phyloP scores from a whole-genome alignment of 2,797 vertebrate genomes.

The Loriculus beryllinus region DNA sequence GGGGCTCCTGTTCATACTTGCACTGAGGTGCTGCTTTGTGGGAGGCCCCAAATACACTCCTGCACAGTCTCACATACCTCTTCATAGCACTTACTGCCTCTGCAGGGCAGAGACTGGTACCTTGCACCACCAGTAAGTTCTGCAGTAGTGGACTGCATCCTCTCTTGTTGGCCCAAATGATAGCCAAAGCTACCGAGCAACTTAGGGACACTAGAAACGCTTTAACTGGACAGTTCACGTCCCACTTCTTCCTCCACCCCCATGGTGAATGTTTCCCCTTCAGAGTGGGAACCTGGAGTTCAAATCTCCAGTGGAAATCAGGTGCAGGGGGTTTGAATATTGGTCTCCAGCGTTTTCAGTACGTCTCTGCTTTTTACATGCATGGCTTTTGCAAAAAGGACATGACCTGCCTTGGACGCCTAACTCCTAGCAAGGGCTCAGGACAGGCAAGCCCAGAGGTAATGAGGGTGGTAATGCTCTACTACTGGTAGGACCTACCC shows the following conservation, averaged over 20 bases:
- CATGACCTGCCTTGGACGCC: neutral
- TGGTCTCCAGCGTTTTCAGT: fast-evolving
- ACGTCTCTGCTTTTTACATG: fast-evolving
- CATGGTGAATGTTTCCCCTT: fast-evolving
- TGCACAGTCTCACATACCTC: neutral
- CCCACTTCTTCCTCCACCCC: neutral
- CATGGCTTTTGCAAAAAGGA: neutral
- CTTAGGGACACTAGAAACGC: neutral
- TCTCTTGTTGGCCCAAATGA: fast-evolving
- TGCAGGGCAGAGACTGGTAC: fast-evolving
- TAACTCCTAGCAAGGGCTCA: neutral
- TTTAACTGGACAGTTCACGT: neutral
- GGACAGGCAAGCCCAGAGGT: neutral
- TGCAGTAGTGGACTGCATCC: neutral
- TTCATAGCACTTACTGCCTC: neutral
- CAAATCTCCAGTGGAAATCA: fast-evolving
- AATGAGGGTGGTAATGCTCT: neutral
- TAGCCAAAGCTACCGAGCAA: neutral
- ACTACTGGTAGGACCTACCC: neutral
- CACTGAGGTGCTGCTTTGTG: neutral
- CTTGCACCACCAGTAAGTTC: neutral
- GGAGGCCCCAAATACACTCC: fast-evolving
- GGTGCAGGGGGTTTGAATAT: neutral
- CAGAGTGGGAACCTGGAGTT: neutral
- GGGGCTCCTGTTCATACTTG: neutral